phyloP scores from a whole-genome alignment of 2,888 invertebrate species.

The Acanthoscelides obtectus region DNA sequence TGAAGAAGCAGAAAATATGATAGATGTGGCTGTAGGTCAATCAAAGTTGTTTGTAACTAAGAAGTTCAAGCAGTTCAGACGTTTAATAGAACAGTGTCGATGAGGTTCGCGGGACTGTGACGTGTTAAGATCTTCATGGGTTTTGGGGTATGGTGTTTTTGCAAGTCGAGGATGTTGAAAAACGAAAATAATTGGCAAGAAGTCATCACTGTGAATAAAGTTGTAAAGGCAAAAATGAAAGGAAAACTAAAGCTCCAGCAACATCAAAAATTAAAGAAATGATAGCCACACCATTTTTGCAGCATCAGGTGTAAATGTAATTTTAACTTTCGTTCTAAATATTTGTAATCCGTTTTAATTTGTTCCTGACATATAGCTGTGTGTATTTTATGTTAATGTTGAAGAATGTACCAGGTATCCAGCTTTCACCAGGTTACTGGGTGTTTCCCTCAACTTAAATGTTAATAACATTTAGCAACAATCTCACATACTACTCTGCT shows the following conservation, averaged over 20 bases:
- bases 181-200: conserved; percentile 53
- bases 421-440: no score
- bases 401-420: no score
- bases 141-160: conserved; percentile 86
- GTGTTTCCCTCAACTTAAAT: no score
- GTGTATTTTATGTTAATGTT: no score
- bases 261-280: conserved; percentile 31
- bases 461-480: no score
- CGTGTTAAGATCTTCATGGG: conserved; percentile 70
- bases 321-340: no score
- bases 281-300: conserved; percentile 35
- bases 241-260: conserved; percentile 18
- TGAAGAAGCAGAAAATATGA: conserved; percentile 54
- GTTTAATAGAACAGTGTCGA: conserved; percentile 43
- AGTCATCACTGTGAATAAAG: conserved; percentile 28
- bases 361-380: no score
- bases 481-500: no score
- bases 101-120: conserved; percentile 52
- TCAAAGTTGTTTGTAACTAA: conserved; percentile 69
- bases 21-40: conserved; percentile 73
- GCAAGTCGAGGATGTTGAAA: conserved; percentile 66
- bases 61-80: conserved; percentile 63
- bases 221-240: conserved; percentile 16
- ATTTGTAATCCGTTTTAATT: no score
- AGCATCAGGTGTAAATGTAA: no score